Conservation (phyloP, 2,888 invertebrate species). For the Melipona beecheii region DNA sequence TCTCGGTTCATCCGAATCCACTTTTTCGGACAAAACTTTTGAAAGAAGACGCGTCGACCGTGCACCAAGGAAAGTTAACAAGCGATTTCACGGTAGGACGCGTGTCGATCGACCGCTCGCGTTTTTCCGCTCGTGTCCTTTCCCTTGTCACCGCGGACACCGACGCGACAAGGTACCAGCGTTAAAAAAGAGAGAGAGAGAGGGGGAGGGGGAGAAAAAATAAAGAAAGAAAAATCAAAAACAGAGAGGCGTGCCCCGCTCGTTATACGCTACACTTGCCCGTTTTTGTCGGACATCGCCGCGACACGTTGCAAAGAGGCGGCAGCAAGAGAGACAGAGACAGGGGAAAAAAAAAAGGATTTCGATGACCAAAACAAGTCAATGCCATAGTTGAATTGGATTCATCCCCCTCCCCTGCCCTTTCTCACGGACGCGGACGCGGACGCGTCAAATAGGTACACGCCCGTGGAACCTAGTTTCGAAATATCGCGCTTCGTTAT, state of each 20-base stretch:
- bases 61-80: slow-evolving; percentile 51
- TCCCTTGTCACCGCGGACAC: background rate
- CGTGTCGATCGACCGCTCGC: slow-evolving; percentile 33
- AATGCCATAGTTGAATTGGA: slow-evolving; percentile 51
- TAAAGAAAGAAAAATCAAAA: slow-evolving; percentile 7
- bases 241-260: slow-evolving; percentile 43
- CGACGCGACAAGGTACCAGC: slow-evolving; percentile 12
- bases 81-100: slow-evolving; percentile 62
- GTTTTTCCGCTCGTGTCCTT: background rate
- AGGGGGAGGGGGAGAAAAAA: background rate
- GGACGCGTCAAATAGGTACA: slow-evolving; percentile 45
- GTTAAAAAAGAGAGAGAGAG: slow-evolving; percentile 36
- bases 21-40: background rate
- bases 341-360: slow-evolving; percentile 31
- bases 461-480: slow-evolving; percentile 33
- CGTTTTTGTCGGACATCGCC: slow-evolving; percentile 57
- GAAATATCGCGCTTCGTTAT: slow-evolving; percentile 55
- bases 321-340: too few relatives aligned
- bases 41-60: slow-evolving; percentile 16
- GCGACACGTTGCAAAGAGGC: slow-evolving; percentile 36
- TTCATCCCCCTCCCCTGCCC: background rate
- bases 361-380: slow-evolving; percentile 59
- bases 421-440: slow-evolving; percentile 15
- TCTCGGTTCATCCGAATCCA: background rate
- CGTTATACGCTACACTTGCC: slow-evolving; percentile 58